A percentile compares a stretch with the other conserved stretches of the same genome.
phyloP scores from a whole-genome alignment of 2,888 invertebrate genomes.

The Dryococelus australis region DNA sequence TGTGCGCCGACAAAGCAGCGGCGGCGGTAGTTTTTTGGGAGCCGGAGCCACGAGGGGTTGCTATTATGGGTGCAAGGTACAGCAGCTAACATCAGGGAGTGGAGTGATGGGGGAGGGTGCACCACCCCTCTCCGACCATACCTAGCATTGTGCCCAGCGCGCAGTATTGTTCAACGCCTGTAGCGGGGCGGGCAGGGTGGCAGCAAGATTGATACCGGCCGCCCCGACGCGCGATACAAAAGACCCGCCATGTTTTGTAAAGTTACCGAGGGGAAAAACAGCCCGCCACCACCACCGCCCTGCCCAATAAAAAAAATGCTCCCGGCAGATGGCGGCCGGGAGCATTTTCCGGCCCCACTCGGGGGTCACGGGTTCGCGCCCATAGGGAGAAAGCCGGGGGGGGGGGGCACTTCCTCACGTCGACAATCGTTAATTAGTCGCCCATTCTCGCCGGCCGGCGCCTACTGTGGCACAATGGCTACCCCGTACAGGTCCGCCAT shows the following conservation, averaged over 20 bases:
- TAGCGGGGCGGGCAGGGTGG: not conserved
- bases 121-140: not conserved
- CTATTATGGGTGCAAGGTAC: not conserved
- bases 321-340: not conserved
- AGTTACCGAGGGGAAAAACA: not conserved
- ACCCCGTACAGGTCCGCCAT: not conserved
- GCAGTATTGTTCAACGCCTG: not conserved
- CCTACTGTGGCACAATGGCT: not conserved
- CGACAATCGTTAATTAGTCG: not conserved
- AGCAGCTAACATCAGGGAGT: not conserved
- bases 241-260: conserved; percentile 5
- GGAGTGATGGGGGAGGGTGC: not conserved
- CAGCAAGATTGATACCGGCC: conserved; percentile 3
- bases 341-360: too few species aligned
- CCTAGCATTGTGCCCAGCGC: not conserved
- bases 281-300: too few species aligned
- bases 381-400: not conserved
- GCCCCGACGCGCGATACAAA: conserved; percentile 2
- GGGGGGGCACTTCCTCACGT: not conserved
- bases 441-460: not conserved
- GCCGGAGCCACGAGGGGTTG: not conserved
- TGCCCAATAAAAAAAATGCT: not conserved
- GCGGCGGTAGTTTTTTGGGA: conserved; percentile 9
- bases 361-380: conserved; percentile 3
- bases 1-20: not conserved